Conservation (phyloP, 1,140 invertebrate species). For the Lasaia peninsularis region DNA sequence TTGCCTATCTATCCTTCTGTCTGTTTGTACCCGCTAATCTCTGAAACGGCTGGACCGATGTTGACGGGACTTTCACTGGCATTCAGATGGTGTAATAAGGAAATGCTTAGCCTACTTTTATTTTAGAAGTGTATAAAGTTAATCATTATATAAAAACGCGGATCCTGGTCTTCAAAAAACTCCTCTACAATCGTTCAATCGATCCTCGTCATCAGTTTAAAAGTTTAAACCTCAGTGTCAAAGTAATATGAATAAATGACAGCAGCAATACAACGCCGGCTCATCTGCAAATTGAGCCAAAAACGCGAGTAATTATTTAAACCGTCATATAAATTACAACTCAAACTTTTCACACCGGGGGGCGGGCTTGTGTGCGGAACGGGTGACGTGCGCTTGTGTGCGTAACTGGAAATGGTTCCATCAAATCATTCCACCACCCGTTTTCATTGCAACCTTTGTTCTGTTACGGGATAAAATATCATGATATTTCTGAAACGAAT, state of each 20-base stretch:
- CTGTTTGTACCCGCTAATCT: too few relatives aligned
- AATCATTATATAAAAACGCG: too few relatives aligned
- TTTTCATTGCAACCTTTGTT: constrained; percentile 63
- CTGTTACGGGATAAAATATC: neutral
- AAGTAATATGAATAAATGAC: constrained; percentile 59
- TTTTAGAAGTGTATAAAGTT: too few relatives aligned
- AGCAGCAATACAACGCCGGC: constrained; percentile 48
- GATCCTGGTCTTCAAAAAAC: too few relatives aligned
- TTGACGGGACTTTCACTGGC: too few relatives aligned
- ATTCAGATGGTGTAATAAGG: too few relatives aligned
- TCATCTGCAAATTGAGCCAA: constrained; percentile 75
- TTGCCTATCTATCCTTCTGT: too few relatives aligned
- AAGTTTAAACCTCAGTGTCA: constrained; percentile 39
- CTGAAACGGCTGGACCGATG: too few relatives aligned
- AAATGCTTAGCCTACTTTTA: too few relatives aligned
- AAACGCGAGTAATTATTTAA: constrained; percentile 77
- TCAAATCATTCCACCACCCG: constrained; percentile 67
- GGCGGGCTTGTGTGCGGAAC: constrained; percentile 38
- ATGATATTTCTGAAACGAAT: neutral
- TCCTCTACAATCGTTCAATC: constrained; percentile 16
- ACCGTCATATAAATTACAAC: constrained; percentile 77
- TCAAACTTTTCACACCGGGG: constrained; percentile 69
- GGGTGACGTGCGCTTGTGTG: constrained; percentile 36
- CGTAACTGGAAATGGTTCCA: constrained; percentile 68
- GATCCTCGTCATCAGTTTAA: constrained; percentile 36